These are phyloP conservation scores for Unio pictorum DNA, from an alignment of 2,888 invertebrate genomes.

Conservation along the genomic window DNA sequence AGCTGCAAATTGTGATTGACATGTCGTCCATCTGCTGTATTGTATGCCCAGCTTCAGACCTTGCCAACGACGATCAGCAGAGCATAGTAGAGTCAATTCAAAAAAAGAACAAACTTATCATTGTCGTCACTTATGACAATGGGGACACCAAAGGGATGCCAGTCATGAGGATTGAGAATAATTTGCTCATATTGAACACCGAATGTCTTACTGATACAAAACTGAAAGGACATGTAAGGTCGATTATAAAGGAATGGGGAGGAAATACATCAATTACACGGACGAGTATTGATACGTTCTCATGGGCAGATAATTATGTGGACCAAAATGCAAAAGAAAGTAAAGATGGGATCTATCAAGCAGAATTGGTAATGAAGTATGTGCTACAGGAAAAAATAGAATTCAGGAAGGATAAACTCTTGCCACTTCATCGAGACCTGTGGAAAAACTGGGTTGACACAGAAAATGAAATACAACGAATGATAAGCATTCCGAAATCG, in stretches of 20 bases:
- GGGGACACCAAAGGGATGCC: no score
- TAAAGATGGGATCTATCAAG: neutral
- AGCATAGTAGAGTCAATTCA: no score
- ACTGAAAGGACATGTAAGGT: neutral
- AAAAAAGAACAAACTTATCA: no score
- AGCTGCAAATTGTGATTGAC: neutral
- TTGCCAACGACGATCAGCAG: no score
- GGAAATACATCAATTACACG: neutral
- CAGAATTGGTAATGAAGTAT: no score
- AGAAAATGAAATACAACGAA: conserved; percentile 1
- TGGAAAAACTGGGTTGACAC: conserved; percentile 5
- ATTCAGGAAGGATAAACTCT: neutral
- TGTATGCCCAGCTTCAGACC: neutral
- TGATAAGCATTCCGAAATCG: no score
- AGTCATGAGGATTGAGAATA: no score
- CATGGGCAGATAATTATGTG: neutral
- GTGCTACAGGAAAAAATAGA: no score
- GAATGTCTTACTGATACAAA: no score
- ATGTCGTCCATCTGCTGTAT: conserved; percentile 3
- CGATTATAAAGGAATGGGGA: neutral
- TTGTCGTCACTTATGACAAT: no score
- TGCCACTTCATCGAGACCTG: conserved; percentile 9
- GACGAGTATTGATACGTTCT: neutral
- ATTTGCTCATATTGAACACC: no score
- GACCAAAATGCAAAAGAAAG: neutral